phyloP scores from a whole-genome alignment of 2,888 invertebrate species.

The Drosophila lacicola region DNA sequence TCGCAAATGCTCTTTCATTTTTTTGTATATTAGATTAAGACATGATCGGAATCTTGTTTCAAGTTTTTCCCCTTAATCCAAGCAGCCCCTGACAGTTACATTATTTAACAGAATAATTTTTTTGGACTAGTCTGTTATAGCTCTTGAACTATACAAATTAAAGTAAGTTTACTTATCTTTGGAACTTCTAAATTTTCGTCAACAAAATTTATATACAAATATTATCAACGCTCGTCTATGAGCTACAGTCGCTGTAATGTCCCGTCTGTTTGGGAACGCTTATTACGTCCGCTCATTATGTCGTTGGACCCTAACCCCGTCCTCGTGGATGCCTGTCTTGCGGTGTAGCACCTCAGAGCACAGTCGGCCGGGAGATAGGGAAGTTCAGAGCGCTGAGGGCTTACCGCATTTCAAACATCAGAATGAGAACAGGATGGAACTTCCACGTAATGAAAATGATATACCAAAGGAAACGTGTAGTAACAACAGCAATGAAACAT shows the following conservation, averaged over 20 bases:
- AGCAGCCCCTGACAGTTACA: slow-evolving; percentile 1
- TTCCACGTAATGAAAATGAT: not conserved
- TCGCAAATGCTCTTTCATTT: not conserved
- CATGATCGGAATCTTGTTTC: not conserved
- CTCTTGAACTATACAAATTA: not conserved
- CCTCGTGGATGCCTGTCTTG: slow-evolving; percentile 1
- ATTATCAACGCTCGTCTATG: no score
- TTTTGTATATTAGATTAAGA: not conserved
- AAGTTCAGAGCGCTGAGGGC: not conserved
- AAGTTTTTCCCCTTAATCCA: not conserved
- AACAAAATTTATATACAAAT: slow-evolving; percentile 2
- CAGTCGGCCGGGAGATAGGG: not conserved
- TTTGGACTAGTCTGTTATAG: not conserved
- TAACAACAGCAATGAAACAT: no score
- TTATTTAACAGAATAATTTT: not conserved
- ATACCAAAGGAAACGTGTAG: not conserved
- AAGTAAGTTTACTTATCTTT: not conserved
- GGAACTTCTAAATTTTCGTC: slow-evolving; percentile 3
- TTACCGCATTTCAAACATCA: not conserved
- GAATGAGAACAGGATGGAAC: not conserved
- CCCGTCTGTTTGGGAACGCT: slow-evolving; percentile 5
- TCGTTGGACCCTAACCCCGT: slow-evolving; percentile 5
- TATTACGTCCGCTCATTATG: not conserved
- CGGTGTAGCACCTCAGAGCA: not conserved
- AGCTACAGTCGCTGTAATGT: not conserved